Percentiles rank a stretch among this genome's conserved stretches.
These are phyloP conservation scores for Xestobium rufovillosum DNA, from an alignment of 2,888 invertebrate genomes.

Conservation along the genomic window DNA sequence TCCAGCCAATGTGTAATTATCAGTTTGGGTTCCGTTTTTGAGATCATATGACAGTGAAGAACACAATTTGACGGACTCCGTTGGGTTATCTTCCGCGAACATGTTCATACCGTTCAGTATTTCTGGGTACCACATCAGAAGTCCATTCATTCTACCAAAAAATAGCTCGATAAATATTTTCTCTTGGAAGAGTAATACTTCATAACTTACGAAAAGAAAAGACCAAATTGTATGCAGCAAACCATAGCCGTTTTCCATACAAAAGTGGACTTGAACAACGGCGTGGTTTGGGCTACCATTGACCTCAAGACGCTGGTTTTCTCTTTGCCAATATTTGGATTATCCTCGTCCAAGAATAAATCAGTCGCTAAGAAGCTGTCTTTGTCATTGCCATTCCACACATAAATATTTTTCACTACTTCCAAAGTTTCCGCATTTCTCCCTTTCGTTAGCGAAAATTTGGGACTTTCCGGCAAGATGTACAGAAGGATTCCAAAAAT, in stretches of 20 bases:
- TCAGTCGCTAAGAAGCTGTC: slow-evolving; percentile 35
- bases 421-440: slow-evolving; percentile 33
- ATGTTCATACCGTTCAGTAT: slow-evolving; percentile 48
- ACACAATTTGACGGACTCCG: slow-evolving; percentile 32
- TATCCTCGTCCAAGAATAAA: slow-evolving; percentile 33
- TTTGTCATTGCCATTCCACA: slow-evolving; percentile 32
- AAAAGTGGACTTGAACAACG: slow-evolving; percentile 35
- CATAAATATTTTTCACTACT: slow-evolving; percentile 36
- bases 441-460: slow-evolving; percentile 37
- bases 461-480: slow-evolving; percentile 42
- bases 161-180: not conserved
- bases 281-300: slow-evolving; percentile 40
- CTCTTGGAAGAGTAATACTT: slow-evolving; percentile 6
- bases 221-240: slow-evolving; percentile 40
- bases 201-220: slow-evolving; percentile 29
- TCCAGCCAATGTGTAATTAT: too few relatives aligned
- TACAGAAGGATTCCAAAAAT: slow-evolving; percentile 31
- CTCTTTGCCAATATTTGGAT: slow-evolving; percentile 17
- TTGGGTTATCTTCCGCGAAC: slow-evolving; percentile 27
- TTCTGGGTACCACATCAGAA: slow-evolving; percentile 54
- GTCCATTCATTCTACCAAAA: slow-evolving; percentile 46
- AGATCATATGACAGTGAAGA: slow-evolving; percentile 30
- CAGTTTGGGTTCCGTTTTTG: too few relatives aligned
- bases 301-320: slow-evolving; percentile 28
- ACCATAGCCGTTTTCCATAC: slow-evolving; percentile 37